Base-by-base conservation (phyloP, 2,113 vertebrate genomes). In the Petromus typicus region DNA sequence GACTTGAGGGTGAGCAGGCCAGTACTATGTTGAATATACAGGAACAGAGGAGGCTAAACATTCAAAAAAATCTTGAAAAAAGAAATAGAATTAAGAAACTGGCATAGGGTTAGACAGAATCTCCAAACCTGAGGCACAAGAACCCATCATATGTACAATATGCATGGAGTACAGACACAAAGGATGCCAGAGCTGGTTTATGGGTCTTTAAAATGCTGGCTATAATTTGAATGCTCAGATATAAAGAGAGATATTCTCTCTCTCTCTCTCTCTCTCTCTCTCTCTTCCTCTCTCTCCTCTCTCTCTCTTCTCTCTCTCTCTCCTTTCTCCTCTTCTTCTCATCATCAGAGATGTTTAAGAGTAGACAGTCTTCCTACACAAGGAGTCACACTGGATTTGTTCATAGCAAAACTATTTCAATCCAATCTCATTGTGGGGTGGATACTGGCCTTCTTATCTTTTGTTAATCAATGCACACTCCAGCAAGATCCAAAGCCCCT, bases 121-220 rank as follows among this genome's bases (percentile, higher is more conserved):
- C 16, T 30, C 22, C 22, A 96, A 95, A 89, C 27, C 18, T 56
- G 57, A 97, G 27, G 75, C 94, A 89, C 57, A 86, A 69, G 80
- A 93, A 97, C 73, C 91, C 76, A 92, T 94, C 89, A 66, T 45
- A 69, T 6, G 32, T 63, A 76, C 78, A 91, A 86, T n/a, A 80
- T 89, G 69, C 83, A 61, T 2, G 32, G 54, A 71, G 23, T 48
- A 64, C 3, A 30, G 59, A 27, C 63, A 75, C 86, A 83, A 80
- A 76, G 78, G 95, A 83, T 63, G n/a, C 94, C 78, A 88, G 73
- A 20, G 45, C 18, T 84, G n/a, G 66, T 67, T 93, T 85, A 92
- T 75, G 66, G 71, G 22, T 94, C 67, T 73, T 94, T 89, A 78
- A 93, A 91, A 91, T 30, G 75, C n/a, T 59, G 59, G 37, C 75